These are phyloP conservation scores for Pocillopora meandrina DNA, from an alignment of 92 coral and sea anemone species.

Conservation along the genomic window DNA sequence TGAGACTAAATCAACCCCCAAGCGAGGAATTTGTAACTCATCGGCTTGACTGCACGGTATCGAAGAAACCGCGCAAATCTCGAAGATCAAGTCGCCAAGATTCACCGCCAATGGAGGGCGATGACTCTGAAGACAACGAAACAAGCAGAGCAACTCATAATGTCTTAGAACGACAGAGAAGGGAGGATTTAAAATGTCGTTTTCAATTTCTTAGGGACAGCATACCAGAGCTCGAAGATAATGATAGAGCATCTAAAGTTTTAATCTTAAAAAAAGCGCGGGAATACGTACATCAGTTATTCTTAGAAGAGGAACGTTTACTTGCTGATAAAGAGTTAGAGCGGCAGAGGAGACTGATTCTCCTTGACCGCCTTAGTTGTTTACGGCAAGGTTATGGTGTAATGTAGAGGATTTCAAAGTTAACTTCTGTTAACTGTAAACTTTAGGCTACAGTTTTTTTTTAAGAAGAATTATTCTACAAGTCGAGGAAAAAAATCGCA, in stretches of 20 bases:
- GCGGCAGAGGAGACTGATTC: constrained; percentile 85
- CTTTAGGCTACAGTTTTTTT: background rate
- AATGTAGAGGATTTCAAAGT: constrained; percentile 37
- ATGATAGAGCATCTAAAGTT: constrained; percentile 98
- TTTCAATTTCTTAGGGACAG: constrained; percentile 94
- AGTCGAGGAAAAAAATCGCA: background rate
- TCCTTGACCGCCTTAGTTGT: constrained; percentile 76
- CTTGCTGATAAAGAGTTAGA: constrained; percentile 96
- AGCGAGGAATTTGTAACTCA: constrained; percentile 75
- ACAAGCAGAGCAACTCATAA: constrained; percentile 98
- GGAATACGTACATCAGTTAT: constrained; percentile 87
- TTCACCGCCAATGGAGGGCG: constrained; percentile 69
- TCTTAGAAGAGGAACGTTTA: constrained; percentile 84
- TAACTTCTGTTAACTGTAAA: background rate
- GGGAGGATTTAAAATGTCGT: constrained; percentile 94
- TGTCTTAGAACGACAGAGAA: constrained; percentile 89
- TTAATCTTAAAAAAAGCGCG: constrained; percentile 93
- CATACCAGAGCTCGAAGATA: constrained; percentile 94
- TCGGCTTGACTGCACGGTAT: constrained; percentile 51
- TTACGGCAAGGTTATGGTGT: constrained; percentile 78
- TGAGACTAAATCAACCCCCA: constrained; percentile 34
- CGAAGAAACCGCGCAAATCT: constrained; percentile 81
- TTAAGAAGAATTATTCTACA: constrained; percentile 13
- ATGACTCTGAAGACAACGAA: constrained; percentile 97
- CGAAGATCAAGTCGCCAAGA: constrained; percentile 82